A percentile compares a stretch with the other conserved stretches of the same genome.
These are phyloP conservation scores for Drosophila parvula DNA, from an alignment of 1,140 invertebrate species.

Conservation along the genomic window DNA sequence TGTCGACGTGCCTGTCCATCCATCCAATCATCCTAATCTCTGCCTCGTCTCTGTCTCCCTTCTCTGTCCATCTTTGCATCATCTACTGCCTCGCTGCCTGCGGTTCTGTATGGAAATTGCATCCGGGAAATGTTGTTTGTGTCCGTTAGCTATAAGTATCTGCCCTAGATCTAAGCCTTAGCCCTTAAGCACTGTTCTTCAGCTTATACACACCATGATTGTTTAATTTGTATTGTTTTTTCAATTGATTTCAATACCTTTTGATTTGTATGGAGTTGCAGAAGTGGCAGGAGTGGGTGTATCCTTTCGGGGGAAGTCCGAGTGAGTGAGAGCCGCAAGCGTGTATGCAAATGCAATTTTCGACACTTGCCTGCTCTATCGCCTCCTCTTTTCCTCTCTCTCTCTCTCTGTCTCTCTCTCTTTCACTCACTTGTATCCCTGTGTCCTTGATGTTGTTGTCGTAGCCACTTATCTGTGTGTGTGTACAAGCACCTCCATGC, in stretches of 20 bases:
- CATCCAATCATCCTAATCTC: not conserved
- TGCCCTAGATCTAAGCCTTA: not conserved
- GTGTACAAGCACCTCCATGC: slow-evolving; percentile 9
- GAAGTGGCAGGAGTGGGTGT: not conserved
- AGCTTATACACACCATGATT: not conserved
- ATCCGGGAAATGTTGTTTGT: slow-evolving; percentile 12
- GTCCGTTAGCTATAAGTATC: not conserved
- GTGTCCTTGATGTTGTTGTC: slow-evolving; percentile 45
- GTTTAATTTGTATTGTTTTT: not conserved
- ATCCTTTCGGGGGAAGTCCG: slow-evolving; percentile 21
- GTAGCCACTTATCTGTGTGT: slow-evolving; percentile 23
- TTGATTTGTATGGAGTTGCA: not conserved
- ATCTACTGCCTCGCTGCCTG: slow-evolving; percentile 6
- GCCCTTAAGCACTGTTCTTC: slow-evolving; percentile 2
- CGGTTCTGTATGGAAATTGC: slow-evolving; percentile 7
- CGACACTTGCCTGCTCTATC: slow-evolving; percentile 64
- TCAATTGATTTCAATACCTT: not conserved
- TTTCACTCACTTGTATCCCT: not conserved
- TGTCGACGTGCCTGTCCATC: slow-evolving; percentile 3
- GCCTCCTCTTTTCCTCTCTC: slow-evolving; percentile 5
- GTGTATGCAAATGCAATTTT: slow-evolving; percentile 76
- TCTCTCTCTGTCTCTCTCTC: not conserved
- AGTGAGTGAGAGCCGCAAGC: slow-evolving; percentile 55
- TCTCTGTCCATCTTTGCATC: not conserved
- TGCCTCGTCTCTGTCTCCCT: not conserved